Percentiles rank a stretch among this genome's conserved stretches.
Evolutionary conservation across 2,113 vertebrate genomes (phyloP).

Genomic region (Mus musculus): GRCm39 chr10:110923001-110923500

Average conservation of each 20-base stretch:
- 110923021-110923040: slow-evolving; percentile 20
- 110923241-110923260: background rate
- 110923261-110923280: background rate
- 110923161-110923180: background rate
- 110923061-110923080: background rate
- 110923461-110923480: too few species aligned
- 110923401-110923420: background rate
- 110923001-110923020: background rate
- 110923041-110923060: background rate
- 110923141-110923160: background rate
- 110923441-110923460: too few species aligned
- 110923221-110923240: background rate
- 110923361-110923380: background rate
- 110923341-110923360: background rate
- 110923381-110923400: background rate
- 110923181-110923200: background rate
- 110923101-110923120: background rate
- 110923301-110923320: background rate
- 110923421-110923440: too few species aligned
- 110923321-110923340: background rate
- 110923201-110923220: background rate
- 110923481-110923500: too few species aligned
- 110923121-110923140: background rate
- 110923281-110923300: background rate
- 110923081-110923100: slow-evolving; percentile 5